Percentiles rank a stretch among this genome's conserved stretches.
phyloP scores from a whole-genome alignment of 92 coral and sea anemone genomes.

The Isaurus tuberculatus region DNA sequence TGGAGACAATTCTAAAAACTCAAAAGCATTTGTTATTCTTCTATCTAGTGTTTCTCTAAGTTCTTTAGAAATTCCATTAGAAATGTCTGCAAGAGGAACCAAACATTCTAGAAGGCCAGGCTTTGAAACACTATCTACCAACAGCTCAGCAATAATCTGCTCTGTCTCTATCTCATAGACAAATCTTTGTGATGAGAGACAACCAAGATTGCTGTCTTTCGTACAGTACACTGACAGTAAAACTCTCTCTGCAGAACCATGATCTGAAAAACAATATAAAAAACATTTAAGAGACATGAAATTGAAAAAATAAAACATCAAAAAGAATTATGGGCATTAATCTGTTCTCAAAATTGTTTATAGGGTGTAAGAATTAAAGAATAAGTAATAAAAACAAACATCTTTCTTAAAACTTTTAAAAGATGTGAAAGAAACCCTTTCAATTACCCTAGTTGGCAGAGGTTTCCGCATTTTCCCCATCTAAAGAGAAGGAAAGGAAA shows the following conservation, averaged over 20 bases:
- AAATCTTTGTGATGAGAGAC: slow-evolving; percentile 79
- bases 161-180: slow-evolving; percentile 74
- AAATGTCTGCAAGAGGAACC: slow-evolving; percentile 63
- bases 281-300: no score
- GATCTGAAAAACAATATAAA: slow-evolving; percentile 61
- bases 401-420: no score
- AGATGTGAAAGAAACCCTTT: no score
- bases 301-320: no score
- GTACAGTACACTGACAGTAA: slow-evolving; percentile 73
- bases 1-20: slow-evolving; percentile 77
- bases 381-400: no score
- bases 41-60: slow-evolving; percentile 72
- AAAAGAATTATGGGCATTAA: no score
- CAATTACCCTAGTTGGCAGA: no score
- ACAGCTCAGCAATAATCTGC: slow-evolving; percentile 75
- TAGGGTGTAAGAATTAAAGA: no score
- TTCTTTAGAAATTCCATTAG: slow-evolving; percentile 71
- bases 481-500: no score
- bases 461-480: no score
- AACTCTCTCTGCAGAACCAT: slow-evolving; percentile 79
- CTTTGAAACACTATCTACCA: slow-evolving; percentile 73
- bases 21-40: slow-evolving; percentile 86
- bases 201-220: slow-evolving; percentile 63
- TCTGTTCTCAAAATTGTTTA: no score
- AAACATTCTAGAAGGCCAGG: slow-evolving; percentile 68